Conservation (phyloP, 2,888 invertebrate species). For the Alcis repandata region DNA sequence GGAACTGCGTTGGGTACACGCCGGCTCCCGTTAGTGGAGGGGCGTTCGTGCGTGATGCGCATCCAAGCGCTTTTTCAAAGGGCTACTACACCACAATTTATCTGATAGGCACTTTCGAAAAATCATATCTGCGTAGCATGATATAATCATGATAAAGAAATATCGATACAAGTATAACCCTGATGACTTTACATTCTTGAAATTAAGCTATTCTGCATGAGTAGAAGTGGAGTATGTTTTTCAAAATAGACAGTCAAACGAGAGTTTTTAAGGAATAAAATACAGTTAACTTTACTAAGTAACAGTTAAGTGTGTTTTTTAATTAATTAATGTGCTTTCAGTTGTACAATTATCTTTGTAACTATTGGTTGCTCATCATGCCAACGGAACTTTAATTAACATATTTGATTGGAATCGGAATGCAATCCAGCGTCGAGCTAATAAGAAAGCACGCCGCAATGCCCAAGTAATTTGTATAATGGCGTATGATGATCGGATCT, state of each 20-base stretch:
- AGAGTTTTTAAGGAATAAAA: too few relatives aligned
- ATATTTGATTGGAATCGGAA: conserved; percentile 29
- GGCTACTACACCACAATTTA: neutral
- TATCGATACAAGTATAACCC: too few relatives aligned
- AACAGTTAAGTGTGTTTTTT: too few relatives aligned
- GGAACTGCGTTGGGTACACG: conserved; percentile 41
- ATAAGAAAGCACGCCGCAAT: conserved; percentile 40
- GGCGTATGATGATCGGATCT: conserved; percentile 26
- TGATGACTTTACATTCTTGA: too few relatives aligned
- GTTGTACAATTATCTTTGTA: too few relatives aligned
- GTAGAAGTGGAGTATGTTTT: too few relatives aligned
- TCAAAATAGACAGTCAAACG: too few relatives aligned
- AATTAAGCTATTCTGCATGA: too few relatives aligned
- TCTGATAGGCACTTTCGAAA: neutral
- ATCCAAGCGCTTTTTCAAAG: conserved; percentile 26
- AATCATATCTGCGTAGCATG: too few relatives aligned
- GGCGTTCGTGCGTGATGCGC: conserved; percentile 48
- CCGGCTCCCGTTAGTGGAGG: conserved; percentile 51
- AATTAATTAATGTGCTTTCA: too few relatives aligned
- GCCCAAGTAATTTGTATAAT: conserved; percentile 39
- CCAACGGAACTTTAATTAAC: conserved; percentile 22
- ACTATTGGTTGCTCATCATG: neutral
- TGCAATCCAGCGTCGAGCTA: conserved; percentile 29
- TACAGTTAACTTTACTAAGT: too few relatives aligned
- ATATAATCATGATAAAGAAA: too few relatives aligned